phyloP scores from a whole-genome alignment of 2,888 invertebrate species.

The Heteromyza rotundicornis region DNA sequence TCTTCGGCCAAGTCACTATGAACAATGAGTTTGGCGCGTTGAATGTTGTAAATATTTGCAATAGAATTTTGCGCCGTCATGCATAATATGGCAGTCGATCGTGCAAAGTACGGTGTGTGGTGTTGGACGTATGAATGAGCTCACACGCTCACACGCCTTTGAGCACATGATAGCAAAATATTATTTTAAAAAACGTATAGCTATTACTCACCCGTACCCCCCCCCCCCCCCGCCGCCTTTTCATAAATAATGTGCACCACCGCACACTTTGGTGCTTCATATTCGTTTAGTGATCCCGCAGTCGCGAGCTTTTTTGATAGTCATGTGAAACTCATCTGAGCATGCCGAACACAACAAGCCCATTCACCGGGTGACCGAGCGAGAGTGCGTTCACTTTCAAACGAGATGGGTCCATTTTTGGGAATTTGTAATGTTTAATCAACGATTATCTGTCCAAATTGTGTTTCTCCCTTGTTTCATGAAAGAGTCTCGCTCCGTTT shows the following conservation, averaged over 20 bases:
- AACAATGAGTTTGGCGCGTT: slow-evolving; percentile 21
- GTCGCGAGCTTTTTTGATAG: slow-evolving; percentile 5
- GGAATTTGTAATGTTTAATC: too few species aligned
- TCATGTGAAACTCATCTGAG: slow-evolving; percentile 33
- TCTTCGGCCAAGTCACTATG: background rate
- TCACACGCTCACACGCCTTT: background rate
- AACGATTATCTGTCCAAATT: too few species aligned
- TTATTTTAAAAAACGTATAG: too few species aligned
- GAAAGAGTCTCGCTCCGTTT: background rate
- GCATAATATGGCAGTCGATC: slow-evolving; percentile 15
- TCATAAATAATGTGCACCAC: background rate
- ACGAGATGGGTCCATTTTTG: background rate
- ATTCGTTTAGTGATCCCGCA: too few species aligned
- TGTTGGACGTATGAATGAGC: slow-evolving; percentile 2
- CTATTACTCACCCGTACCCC: too few species aligned
- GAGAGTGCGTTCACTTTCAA: slow-evolving; percentile 29
- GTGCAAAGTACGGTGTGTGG: slow-evolving; percentile 10
- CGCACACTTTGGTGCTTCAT: too few species aligned
- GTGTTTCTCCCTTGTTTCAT: too few species aligned
- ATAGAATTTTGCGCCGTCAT: slow-evolving; percentile 31
- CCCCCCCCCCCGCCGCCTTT: too few species aligned
- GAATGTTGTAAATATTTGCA: slow-evolving; percentile 46
- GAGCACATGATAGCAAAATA: too few species aligned
- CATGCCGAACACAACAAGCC: slow-evolving; percentile 22
- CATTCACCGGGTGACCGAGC: slow-evolving; percentile 21